Conservation (phyloP, 2,888 invertebrate genomes). For the Drosophila imparisetae region DNA sequence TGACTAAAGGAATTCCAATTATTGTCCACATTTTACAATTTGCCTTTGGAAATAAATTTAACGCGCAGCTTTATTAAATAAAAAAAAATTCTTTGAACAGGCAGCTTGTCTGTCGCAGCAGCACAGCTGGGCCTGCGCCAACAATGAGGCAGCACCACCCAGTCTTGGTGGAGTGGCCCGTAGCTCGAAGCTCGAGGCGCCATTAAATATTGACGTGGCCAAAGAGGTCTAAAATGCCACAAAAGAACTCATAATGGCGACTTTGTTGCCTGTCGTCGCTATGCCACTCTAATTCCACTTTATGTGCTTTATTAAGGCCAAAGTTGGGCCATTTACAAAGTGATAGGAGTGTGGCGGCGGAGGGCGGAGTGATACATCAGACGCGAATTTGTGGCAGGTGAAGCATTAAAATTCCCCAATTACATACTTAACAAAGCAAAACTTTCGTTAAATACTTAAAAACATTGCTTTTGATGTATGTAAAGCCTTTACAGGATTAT, state of each 20-base stretch:
- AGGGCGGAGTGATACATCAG: constrained; percentile 48
- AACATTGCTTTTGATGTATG: constrained; percentile 20
- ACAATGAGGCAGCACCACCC: constrained; percentile 27
- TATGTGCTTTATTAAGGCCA: constrained; percentile 70
- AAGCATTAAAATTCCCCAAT: constrained; percentile 73
- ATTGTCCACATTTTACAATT: constrained; percentile 45
- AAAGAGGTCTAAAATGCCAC: constrained; percentile 75
- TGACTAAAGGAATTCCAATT: constrained; percentile 39
- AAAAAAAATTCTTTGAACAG: constrained; percentile 26
- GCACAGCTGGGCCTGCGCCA: constrained; percentile 10
- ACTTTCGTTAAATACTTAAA: constrained; percentile 31
- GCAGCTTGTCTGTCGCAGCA: constrained; percentile 22
- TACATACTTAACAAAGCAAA: constrained; percentile 52
- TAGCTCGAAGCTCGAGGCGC: constrained; percentile 6
- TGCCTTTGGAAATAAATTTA: constrained; percentile 28
- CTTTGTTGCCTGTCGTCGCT: constrained; percentile 58
- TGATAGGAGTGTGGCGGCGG: not conserved
- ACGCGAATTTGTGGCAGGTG: constrained; percentile 68
- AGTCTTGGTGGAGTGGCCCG: not conserved
- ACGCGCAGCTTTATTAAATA: constrained; percentile 49
- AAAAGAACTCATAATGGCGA: constrained; percentile 77
- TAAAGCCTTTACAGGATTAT: not conserved
- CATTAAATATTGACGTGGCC: constrained; percentile 77
- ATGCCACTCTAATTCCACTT: constrained; percentile 71
- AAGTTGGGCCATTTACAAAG: constrained; percentile 30